Conservation (phyloP, 2,888 invertebrate species). For the Lasioglossum villosulum region DNA sequence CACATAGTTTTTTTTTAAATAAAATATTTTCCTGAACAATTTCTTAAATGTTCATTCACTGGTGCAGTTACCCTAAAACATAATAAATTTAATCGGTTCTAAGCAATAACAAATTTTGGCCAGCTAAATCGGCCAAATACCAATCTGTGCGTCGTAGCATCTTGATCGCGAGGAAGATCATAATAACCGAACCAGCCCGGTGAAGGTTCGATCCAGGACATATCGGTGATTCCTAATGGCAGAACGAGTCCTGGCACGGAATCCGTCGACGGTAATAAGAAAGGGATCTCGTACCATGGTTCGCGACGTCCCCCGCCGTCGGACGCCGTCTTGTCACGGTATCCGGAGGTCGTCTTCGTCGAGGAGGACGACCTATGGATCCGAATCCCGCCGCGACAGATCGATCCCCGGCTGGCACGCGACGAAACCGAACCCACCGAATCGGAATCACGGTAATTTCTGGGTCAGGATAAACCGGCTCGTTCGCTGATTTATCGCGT, state of each 20-base stretch:
- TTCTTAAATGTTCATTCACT: too few species aligned
- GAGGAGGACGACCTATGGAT: slow-evolving; percentile 6
- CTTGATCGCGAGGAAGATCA: not conserved
- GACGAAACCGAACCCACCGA: slow-evolving; percentile 5
- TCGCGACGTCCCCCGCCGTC: slow-evolving; percentile 49
- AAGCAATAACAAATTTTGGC: too few species aligned
- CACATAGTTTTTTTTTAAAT: too few species aligned
- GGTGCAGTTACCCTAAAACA: too few species aligned
- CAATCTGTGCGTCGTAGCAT: not conserved
- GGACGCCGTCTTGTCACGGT: slow-evolving; percentile 62
- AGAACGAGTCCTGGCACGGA: slow-evolving; percentile 51
- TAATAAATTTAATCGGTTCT: too few species aligned
- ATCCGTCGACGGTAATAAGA: slow-evolving; percentile 34
- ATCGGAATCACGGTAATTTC: slow-evolving; percentile 18
- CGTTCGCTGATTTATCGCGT: not conserved
- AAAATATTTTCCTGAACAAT: too few species aligned
- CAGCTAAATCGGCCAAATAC: too few species aligned
- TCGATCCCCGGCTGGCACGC: slow-evolving; percentile 38
- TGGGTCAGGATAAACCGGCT: slow-evolving; percentile 17
- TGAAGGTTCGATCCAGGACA: not conserved
- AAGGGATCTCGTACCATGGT: slow-evolving; percentile 56
- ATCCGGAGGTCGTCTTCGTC: slow-evolving; percentile 6
- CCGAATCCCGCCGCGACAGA: slow-evolving; percentile 32
- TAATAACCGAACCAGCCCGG: not conserved
- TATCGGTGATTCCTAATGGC: not conserved